Percentiles rank a stretch among this genome's conserved stretches.
These are phyloP conservation scores for Nipponia nippon DNA, from an alignment of 2,113 vertebrate genomes.

Conservation along the genomic window DNA sequence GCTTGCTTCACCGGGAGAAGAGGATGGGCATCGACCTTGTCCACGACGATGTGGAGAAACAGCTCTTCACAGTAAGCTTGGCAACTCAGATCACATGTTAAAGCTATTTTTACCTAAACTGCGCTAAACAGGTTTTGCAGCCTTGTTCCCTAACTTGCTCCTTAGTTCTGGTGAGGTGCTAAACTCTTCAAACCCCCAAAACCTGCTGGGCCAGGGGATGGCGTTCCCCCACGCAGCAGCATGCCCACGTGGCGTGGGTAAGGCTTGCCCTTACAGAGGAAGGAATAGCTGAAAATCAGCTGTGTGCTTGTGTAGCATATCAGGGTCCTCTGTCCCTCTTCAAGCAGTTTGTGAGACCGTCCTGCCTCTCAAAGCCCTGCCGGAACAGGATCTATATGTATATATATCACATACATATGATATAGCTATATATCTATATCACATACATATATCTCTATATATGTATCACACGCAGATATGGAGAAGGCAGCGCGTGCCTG, in stretches of 20 bases:
- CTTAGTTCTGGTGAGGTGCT: background rate
- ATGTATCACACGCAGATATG: rapidly evolving
- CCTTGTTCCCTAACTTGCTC: background rate
- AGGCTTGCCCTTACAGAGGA: background rate
- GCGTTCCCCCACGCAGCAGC: background rate
- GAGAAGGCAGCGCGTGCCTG: background rate
- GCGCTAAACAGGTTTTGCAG: background rate
- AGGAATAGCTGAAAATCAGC: background rate
- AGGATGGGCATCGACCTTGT: constrained; percentile 93
- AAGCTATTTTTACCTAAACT: background rate
- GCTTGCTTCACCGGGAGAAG: constrained; percentile 91
- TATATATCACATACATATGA: too few species aligned
- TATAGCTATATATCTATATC: background rate
- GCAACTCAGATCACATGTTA: background rate
- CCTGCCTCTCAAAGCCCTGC: background rate
- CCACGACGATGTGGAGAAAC: constrained; percentile 85
- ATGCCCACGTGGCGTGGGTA: rapidly evolving
- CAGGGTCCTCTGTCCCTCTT: background rate
- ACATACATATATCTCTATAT: background rate
- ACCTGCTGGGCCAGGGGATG: background rate
- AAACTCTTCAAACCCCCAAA: background rate
- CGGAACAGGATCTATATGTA: background rate
- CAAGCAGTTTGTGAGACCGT: background rate
- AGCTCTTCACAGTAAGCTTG: constrained; percentile 81
- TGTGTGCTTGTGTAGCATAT: rapidly evolving